Evolutionary conservation across 2,113 vertebrate genomes (phyloP), one percentile per base, ranked within the genome.

Genomic region (Notiomystis cincta): DNA sequence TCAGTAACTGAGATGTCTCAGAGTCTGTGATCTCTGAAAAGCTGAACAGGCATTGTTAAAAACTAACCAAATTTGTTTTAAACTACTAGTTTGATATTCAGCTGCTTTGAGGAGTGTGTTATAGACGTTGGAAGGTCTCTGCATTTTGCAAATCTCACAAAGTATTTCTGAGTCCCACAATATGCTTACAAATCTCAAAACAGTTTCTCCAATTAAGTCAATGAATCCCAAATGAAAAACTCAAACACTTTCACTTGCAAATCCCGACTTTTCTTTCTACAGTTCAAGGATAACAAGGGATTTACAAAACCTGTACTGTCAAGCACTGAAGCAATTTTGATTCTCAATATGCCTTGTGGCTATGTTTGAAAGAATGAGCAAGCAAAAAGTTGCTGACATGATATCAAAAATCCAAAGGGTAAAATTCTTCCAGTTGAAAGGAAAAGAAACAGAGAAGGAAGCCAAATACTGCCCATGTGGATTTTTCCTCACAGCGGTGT

Each of bases 171-270:
- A 84, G 62, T 89, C 76, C 35, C 35, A 42, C 40, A 61, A 47
- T 40, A 82, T 56, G 77, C 67, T 85, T 75, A 50, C 58, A 92
- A 92, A 87, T 76, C 65, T 92, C 80, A 54, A 85, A 96, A 91
- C 31, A 71, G 62, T 71, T 84, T 89, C 78, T 33, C n/a, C 87
- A 96, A 93, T 95, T 94, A 96, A 77, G 42, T 47, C 60, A 92
- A 93, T 11, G 75, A 95, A 93, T 82, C 71, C 48, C 0, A 0
- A 92, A 86, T 56, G 48, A 90, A 85, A 89, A 95, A 57, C 45
- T 61, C 64, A 47, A 81, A 67, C 37, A 66, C 21, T 96, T 85
- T 93, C 88, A 77, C 60, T 96, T 95, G 82, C 79, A 97, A 96
- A 96, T 96, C 78, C 83, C 3, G 22, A 95, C 53, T 93, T 85